These are phyloP conservation scores for Sitobion miscanthi DNA, from an alignment of 1,140 invertebrate genomes.

Conservation along the genomic window DNA sequence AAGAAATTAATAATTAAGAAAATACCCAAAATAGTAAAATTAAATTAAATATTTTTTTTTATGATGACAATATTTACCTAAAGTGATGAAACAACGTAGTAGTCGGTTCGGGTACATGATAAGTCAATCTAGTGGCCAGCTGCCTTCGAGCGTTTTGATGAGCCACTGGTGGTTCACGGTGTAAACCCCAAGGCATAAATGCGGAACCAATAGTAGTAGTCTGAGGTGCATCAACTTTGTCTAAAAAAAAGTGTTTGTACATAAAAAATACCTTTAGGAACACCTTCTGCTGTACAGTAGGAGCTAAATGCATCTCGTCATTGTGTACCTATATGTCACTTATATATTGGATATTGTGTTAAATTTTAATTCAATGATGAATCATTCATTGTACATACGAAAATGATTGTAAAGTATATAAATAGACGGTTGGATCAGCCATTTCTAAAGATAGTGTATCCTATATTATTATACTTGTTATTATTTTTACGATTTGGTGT, in stretches of 20 bases:
- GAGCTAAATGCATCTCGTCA: not conserved
- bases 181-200: conserved; percentile 50
- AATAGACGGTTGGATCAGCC: not conserved
- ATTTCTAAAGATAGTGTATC: not conserved
- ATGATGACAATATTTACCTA: not conserved
- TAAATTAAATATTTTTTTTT: not conserved
- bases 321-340: not conserved
- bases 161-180: conserved; percentile 56
- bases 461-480: not conserved
- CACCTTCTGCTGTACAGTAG: not conserved
- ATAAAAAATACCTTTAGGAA: not conserved
- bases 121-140: conserved; percentile 46
- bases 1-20: not conserved
- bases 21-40: not conserved
- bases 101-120: conserved; percentile 48
- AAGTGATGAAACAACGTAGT: conserved; percentile 50
- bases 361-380: not conserved
- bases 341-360: not conserved
- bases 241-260: not conserved
- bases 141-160: conserved; percentile 57
- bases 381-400: not conserved
- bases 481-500: not conserved
- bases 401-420: not conserved
- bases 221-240: not conserved
- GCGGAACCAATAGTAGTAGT: conserved; percentile 24